Evolutionary conservation across 2,888 invertebrate species (phyloP).

Genomic region (Linnaemya tessellans): DNA sequence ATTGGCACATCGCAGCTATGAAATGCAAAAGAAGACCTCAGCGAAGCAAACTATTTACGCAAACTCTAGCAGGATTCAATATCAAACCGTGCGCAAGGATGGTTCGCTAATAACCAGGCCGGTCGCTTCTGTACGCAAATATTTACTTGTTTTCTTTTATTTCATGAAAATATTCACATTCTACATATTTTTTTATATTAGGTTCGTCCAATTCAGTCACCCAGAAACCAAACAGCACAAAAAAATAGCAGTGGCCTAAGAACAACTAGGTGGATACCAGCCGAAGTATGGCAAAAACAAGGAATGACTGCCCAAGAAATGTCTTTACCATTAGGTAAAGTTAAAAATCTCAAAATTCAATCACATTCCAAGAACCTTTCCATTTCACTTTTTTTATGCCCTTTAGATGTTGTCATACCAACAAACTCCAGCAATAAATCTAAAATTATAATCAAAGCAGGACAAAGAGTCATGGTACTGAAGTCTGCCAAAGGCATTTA

Average conservation of each 20-base stretch:
- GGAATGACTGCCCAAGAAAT: slow-evolving; percentile 98
- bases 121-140: slow-evolving; percentile 85
- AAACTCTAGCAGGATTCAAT: slow-evolving; percentile 84
- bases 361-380: background rate
- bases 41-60: slow-evolving; percentile 85
- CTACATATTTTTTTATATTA: slow-evolving; percentile 74
- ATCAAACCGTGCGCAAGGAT: slow-evolving; percentile 86
- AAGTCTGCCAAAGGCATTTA: slow-evolving; percentile 98
- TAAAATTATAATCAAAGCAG: slow-evolving; percentile 95
- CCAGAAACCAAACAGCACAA: slow-evolving; percentile 81
- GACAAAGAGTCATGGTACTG: slow-evolving; percentile 96
- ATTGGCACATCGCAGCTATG: slow-evolving; percentile 95
- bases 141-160: background rate
- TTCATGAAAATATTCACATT: too few relatives aligned
- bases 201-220: slow-evolving; percentile 92
- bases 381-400: background rate
- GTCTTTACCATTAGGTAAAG: slow-evolving; percentile 91
- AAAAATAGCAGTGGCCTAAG: slow-evolving; percentile 82
- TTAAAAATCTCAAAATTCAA: background rate
- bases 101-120: slow-evolving; percentile 87
- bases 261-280: slow-evolving; percentile 90
- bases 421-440: slow-evolving; percentile 95
- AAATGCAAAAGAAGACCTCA: slow-evolving; percentile 95
- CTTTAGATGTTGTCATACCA: slow-evolving; percentile 93
- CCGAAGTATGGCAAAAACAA: slow-evolving; percentile 95